Evolutionary conservation across 2,888 invertebrate genomes (phyloP), one percentile per base, ranked within the genome.

Genomic region (Drosophila kokeensis): DNA sequence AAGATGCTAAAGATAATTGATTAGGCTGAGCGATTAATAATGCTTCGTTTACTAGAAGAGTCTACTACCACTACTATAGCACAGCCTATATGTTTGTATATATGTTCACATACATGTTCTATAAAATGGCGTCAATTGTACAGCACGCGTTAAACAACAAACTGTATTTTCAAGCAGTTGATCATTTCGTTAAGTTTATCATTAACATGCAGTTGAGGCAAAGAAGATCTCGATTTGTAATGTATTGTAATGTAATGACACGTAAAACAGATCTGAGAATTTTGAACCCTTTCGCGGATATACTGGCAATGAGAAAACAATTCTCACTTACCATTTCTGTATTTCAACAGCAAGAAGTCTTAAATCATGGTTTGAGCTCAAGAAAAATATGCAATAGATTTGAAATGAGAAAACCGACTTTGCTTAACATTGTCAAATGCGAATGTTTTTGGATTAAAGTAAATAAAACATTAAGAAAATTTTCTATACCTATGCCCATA

Each of bases 1-100:
- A 93, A 93, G 93, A 93, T 93, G 83, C 91, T 89, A 91, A 92
- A 93, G 93, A 93, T 93, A 93, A 93, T 93, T 93, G 93, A 93
- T 93, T 93, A 93, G 92, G 87, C 90, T 85, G 87, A 90, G 82
- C 93, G 93, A 92, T 93, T 92, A 93, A 92, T 92, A 91, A 91
- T 54, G 85, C 83, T 87, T 90, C 87, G 87, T 85, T 89, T 83
- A 78, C 69, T 38, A 62, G 61, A 50, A 30, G 21, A 27, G 30
- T 7, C 24, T 24, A 24, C 15, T 15, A 27, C 24, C 15, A 45
- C 24, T 24, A 15, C 45, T 4, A 24, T 7, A 24, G 24, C 45
- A 45, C 24, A 24, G 24, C 45, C 24, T 24, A 15, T 24, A 8
- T 24, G 24, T 24, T 1, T 15, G 45, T 24, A 24, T 24, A 15